A percentile compares a stretch with the other conserved stretches of the same genome.
These are phyloP conservation scores for Pollimyrus isidori DNA, from an alignment of 2,113 vertebrate genomes.

Conservation along the genomic window DNA sequence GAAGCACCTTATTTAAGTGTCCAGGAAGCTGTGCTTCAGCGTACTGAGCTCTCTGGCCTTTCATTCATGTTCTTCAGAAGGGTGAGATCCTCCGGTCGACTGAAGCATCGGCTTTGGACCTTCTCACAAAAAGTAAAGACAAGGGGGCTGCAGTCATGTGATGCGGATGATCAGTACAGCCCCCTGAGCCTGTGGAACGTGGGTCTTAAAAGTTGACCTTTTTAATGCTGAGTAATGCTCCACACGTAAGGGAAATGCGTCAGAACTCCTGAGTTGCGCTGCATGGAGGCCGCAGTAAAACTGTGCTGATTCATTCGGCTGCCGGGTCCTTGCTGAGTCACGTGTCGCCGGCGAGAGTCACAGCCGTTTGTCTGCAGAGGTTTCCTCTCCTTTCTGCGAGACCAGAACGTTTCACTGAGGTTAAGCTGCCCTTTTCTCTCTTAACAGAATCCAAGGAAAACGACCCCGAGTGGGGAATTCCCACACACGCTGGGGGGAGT, in stretches of 20 bases:
- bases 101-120: neutral
- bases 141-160: neutral
- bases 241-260: neutral
- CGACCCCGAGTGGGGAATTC: neutral
- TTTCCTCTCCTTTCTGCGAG: neutral
- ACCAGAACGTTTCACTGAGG: neutral
- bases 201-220: neutral
- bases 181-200: too few species aligned
- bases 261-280: too few species aligned
- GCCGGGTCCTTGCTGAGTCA: neutral
- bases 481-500: neutral
- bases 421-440: neutral
- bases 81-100: neutral
- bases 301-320: neutral
- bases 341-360: neutral
- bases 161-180: neutral
- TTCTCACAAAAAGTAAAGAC: neutral
- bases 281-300: neutral
- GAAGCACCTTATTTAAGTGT: neutral
- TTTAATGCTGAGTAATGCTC: neutral
- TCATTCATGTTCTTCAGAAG: neutral
- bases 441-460: neutral
- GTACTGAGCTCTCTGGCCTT: neutral
- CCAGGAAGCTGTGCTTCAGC: neutral
- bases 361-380: neutral